Evolutionary conservation across 2,113 vertebrate genomes (phyloP), one percentile per base, ranked within the genome.

Genomic region (Grus americana): DNA sequence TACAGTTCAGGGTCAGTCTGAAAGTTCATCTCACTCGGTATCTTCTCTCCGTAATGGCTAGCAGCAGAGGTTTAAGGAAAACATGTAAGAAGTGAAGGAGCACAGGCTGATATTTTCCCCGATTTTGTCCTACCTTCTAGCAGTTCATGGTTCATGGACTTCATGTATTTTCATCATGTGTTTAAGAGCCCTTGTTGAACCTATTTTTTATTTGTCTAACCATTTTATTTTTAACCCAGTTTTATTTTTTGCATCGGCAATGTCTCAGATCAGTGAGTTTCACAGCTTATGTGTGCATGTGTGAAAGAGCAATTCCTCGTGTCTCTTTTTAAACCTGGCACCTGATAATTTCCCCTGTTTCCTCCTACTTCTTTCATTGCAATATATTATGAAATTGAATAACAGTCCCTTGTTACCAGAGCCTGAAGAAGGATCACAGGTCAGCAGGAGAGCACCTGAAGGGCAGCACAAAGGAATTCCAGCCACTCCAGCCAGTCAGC

Each of bases 241-340:
- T 95, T 93, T 92, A 95, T 95, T 97, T 93, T 93, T 84, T 65
- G 63, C 22, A 7, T 74, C 65, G 22, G 84, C 38, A 74, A 11
- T 52, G 93, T 78, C 89, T 92, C 89, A 93, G 80, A 86, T 91
- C 86, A 74, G 76, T 52, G 86, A 86, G 62, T 92, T 96, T 95
- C 95, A 92, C 91, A 95, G 72, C 68, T 95, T 95, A 78, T 52
- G 49, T 86, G 34, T 91, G 86, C 52, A 80, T 83, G 89, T 91
- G 93, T 95, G 95, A 95, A 96, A 96, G 87, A 94, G 80, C 66
- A 93, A 55, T 91, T 93, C 76, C 72, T 80, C 59, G 49, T 83
- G 76, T 55, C 38, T 95, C 76, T 96, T 92, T 93, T 71, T 92
- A 91, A 93, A 91, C 34, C 44, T 87, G 65, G 61, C 86, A 95